Evolutionary conservation across 2,888 invertebrate species (phyloP), one percentile per base, ranked within the genome.

Genomic region (Cryptosula pallasiana): DNA sequence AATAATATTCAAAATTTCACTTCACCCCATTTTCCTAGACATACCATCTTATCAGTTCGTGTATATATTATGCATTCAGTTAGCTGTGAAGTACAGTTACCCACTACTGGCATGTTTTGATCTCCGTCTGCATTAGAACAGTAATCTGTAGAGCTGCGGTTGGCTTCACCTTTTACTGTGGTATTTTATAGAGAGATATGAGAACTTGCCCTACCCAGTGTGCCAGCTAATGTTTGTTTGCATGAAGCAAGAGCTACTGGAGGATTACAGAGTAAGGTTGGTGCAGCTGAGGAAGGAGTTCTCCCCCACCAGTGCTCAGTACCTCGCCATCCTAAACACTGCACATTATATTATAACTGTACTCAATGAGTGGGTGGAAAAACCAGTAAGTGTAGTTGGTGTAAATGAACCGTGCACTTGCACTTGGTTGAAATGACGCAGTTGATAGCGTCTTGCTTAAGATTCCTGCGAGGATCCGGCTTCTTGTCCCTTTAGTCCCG

Each of bases 221-320:
- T 79, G 79, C 74, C 79, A 80, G 69, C 73, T 83, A 73, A 92
- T 93, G 81, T 97, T 97, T 85, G 86, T 95, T 32, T 92, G 93
- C 75, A 86, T 97, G 1, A 95, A 96, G 83, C 84, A 94, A 27
- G 94, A 95, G 79, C 85, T 96, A 69, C 88, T 96, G 72, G 96
- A 96, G 79, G 95, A 95, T 82, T 93, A 92, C 87, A 89, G 95
- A 35, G 88, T 94, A 20, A 89, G 96, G 69, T 87, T 96, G 69
- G 88, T 93, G 5, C 96, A 97, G 84, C 85, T 95, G 69, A 87
- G 90, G 79, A 88, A 89, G 69, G 87, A 87, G 63, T 89, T 88
- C 78, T 77, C 79, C 63, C 78, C 79, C 35, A 69, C 69, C 16
- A 77, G 78, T 58, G 88, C 89, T 20, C 84, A 89, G 35, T 87